Base-by-base conservation (phyloP, 2,113 vertebrate genomes). In the Menura novaehollandiae region DNA sequence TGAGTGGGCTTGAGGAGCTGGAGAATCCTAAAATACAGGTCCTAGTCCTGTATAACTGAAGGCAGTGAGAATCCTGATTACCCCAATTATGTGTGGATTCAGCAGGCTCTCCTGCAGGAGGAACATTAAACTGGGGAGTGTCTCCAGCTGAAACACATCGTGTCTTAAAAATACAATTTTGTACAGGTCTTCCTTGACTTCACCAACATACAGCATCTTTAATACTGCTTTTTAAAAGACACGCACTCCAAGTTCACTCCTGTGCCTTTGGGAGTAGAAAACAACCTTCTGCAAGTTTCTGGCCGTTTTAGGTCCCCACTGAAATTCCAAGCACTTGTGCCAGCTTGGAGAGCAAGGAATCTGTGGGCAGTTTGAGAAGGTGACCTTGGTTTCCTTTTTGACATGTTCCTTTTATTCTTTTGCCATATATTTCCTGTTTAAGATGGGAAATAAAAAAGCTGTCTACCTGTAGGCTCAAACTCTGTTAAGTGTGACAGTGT, bases 101-200 rank as follows among this genome's bases (percentile, higher is more conserved):
- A n/a, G 46, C 4, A 33, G 62, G 21, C 59, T 76, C 51, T 74
- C 18, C 56, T 63, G 69, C 15, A 71, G 35, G 30, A 76, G 28
- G 28, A 44, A 35, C 15, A 7, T 28, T 41, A 33, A 69, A 17
- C 63, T 72, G 14, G 10, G 19, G 10, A 37, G 9, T 46, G 20
- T 46, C 26, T 67, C 28, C 21, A 19, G 7, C 1, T 60, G 44
- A 72, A 52, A 75, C 19, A 30, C 3, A 0, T 7, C 8, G 0
- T 13, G 7, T 46, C 21, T 44, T 80, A 69, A 73, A 80, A 69
- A 23, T 9, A 41, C 2, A 20, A 13, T 43, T 88, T 82, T 78
- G 4, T 37, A 7, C 13, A 27, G 6, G 1, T 58, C 30, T 60
- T 91, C 49, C 15, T 73, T 52, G 59, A 5, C 10, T 73, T 78